A percentile compares a stretch with the other conserved stretches of the same genome.
phyloP scores from a whole-genome alignment of 2,888 invertebrate genomes.

The Heliconius ethilla region DNA sequence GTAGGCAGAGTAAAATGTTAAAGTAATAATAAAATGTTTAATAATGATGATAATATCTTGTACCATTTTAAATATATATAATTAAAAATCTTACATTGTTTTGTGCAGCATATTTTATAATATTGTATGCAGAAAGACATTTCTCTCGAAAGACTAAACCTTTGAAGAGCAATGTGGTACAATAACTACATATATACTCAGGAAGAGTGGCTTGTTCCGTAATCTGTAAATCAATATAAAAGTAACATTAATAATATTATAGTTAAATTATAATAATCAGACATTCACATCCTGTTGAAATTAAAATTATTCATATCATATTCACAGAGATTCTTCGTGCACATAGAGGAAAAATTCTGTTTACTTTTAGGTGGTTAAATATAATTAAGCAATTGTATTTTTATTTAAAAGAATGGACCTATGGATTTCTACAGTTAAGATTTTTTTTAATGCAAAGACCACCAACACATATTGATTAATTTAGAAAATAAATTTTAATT shows the following conservation, averaged over 20 bases:
- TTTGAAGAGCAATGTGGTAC: constrained; percentile 52
- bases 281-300: too few species aligned
- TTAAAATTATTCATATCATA: too few species aligned
- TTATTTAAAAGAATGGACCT: background rate
- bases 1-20: too few species aligned
- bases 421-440: background rate
- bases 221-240: constrained; percentile 47
- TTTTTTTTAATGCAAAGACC: too few species aligned
- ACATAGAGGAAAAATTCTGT: background rate
- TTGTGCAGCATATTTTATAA: constrained; percentile 46
- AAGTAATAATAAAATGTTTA: too few species aligned
- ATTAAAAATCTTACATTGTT: constrained; percentile 25
- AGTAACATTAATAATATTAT: too few species aligned
- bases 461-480: too few species aligned
- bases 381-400: background rate
- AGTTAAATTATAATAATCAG: too few species aligned
- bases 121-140: constrained; percentile 53
- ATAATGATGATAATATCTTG: background rate
- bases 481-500: too few species aligned
- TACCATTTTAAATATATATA: background rate
- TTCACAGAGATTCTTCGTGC: background rate
- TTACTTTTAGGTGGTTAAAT: background rate
- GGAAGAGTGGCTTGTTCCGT: constrained; percentile 50
- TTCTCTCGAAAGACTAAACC: constrained; percentile 53
- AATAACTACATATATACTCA: constrained; percentile 57